Conservation (phyloP, 2,888 invertebrate species). For the Chesias legatella region DNA sequence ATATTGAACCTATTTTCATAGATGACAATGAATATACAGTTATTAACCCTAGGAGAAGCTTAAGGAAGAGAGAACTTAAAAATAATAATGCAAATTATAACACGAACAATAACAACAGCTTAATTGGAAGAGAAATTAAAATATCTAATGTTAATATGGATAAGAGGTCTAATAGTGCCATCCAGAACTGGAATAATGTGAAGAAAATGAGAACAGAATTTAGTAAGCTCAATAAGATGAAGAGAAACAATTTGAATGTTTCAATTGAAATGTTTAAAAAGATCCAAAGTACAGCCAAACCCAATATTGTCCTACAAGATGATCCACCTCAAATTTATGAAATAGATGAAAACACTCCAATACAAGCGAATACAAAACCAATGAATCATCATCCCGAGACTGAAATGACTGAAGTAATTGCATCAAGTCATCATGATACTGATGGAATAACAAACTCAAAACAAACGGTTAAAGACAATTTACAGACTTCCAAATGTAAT, state of each 20-base stretch:
- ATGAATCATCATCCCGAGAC: conserved; percentile 12
- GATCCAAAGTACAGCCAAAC: conserved; percentile 38
- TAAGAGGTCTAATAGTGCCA: conserved; percentile 44
- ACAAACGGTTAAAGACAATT: not conserved
- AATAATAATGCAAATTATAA: conserved; percentile 31
- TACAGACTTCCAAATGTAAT: conserved; percentile 1
- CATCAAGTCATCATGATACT: conserved; percentile 11
- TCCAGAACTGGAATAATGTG: conserved; percentile 66
- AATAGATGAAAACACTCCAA: conserved; percentile 57
- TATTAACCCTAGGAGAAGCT: conserved; percentile 60
- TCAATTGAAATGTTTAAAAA: conserved; percentile 71
- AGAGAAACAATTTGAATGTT: conserved; percentile 66
- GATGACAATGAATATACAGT: conserved; percentile 52
- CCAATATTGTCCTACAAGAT: conserved; percentile 19
- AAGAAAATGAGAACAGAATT: conserved; percentile 73
- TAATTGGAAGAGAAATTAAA: conserved; percentile 42
- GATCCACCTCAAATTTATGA: conserved; percentile 30
- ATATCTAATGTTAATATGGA: conserved; percentile 43
- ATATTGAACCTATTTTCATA: conserved; percentile 49
- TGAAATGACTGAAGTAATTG: conserved; percentile 14
- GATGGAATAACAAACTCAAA: conserved; percentile 3
- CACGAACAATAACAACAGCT: conserved; percentile 24
- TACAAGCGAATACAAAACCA: conserved; percentile 11
- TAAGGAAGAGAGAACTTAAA: conserved; percentile 51
- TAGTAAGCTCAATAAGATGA: conserved; percentile 60